Evolutionary conservation across 2,113 vertebrate species (phyloP).

Genomic region (Piprites chloris): DNA sequence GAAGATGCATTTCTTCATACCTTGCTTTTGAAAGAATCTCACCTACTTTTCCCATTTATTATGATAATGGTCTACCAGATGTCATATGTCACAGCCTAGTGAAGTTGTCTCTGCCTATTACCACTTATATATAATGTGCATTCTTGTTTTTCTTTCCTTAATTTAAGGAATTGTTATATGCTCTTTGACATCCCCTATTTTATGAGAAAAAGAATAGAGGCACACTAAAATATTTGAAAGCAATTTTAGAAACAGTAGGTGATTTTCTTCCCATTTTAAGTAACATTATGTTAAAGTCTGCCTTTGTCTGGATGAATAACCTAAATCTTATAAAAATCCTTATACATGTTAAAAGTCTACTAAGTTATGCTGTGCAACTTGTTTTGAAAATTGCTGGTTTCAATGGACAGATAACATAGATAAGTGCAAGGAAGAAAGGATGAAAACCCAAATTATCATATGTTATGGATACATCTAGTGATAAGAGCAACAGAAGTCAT

Average conservation of each 20-base stretch:
- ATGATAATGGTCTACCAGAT: conserved; percentile 66
- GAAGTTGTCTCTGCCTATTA: conserved; percentile 56
- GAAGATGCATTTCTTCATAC: conserved; percentile 51
- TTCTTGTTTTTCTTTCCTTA: conserved; percentile 41
- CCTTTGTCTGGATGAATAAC: not conserved
- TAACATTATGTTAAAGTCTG: not conserved
- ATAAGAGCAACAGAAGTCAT: not conserved
- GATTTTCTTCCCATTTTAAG: not conserved
- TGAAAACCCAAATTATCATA: not conserved
- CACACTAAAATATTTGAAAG: not conserved
- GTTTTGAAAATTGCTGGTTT: not conserved
- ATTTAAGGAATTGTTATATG: conserved; percentile 35
- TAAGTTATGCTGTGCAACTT: not conserved
- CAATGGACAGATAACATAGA: not conserved
- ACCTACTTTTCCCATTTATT: conserved; percentile 67
- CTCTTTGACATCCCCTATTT: conserved; percentile 12
- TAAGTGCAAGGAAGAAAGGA: not conserved
- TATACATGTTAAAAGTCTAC: not conserved
- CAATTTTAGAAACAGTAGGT: not conserved
- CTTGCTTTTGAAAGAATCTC: conserved; percentile 65
- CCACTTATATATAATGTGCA: not conserved
- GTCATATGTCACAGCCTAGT: conserved; percentile 55
- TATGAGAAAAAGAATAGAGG: not conserved
- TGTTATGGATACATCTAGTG: not conserved
- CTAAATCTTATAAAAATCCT: not conserved